Conservation (phyloP, 2,888 invertebrate genomes). For the Copidosoma aretas region DNA sequence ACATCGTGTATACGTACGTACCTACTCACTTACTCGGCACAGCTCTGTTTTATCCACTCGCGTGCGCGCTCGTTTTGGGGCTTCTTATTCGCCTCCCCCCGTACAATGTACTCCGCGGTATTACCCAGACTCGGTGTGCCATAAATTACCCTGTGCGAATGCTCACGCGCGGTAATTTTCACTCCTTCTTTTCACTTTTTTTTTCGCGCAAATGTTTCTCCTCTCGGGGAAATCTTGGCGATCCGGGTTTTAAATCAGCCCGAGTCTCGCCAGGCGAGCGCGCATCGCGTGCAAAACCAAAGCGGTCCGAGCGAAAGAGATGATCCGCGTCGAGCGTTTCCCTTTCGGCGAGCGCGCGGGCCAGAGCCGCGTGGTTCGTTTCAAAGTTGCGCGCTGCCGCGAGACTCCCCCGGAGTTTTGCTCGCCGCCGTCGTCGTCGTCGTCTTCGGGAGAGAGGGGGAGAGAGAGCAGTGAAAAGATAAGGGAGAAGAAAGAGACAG, state of each 20-base stretch:
- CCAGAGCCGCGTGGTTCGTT: conserved; percentile 23
- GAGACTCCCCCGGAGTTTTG: conserved; percentile 14
- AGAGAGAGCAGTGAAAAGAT: conserved; percentile 12
- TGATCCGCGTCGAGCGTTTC: no score
- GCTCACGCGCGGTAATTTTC: no score
- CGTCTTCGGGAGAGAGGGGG: conserved; percentile 24
- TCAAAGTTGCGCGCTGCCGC: conserved; percentile 22
- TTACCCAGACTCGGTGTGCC: background rate
- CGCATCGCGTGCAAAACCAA: no score
- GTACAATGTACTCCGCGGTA: background rate
- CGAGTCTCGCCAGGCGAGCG: no score
- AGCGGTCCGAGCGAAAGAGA: no score
- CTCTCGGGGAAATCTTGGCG: no score
- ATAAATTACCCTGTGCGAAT: no score
- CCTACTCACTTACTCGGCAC: conserved; percentile 1
- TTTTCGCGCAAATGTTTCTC: no score
- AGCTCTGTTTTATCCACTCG: conserved; percentile 1
- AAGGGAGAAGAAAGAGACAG: conserved; percentile 17
- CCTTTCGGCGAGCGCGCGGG: conserved; percentile 1
- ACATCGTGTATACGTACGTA: background rate
- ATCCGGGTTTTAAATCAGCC: no score
- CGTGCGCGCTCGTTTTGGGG: no score
- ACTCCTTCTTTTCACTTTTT: background rate
- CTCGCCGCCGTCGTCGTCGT: conserved; percentile 42
- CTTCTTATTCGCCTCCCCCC: background rate